Conservation (phyloP, 2,797 vertebrate genomes). For the Neostethus bicornis region DNA sequence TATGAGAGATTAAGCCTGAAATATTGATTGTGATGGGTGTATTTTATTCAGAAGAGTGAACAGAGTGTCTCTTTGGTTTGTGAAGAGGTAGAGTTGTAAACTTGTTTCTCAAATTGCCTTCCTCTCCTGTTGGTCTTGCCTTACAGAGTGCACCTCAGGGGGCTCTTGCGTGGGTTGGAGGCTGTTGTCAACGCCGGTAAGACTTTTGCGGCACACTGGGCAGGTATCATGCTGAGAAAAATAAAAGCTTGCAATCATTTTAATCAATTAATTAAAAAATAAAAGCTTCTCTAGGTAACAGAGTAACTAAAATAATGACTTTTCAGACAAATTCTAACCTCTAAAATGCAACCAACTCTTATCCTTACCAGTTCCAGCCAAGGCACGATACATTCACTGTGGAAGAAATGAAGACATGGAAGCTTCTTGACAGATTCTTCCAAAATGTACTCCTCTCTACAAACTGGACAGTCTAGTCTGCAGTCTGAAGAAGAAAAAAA, state of each 20-base stretch:
- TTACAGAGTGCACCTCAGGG: slow-evolving; percentile 60
- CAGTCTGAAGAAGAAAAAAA: slow-evolving; percentile 59
- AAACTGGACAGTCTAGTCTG: slow-evolving; percentile 87
- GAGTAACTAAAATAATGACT: slow-evolving; percentile 2
- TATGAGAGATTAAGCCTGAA: slow-evolving; percentile 26
- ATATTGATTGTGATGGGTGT: slow-evolving; percentile 17
- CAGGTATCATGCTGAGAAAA: slow-evolving; percentile 88
- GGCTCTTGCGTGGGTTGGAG: slow-evolving; percentile 68
- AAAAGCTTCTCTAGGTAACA: slow-evolving; percentile 3
- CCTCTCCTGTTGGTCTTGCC: slow-evolving; percentile 78
- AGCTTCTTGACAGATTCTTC: slow-evolving; percentile 88
- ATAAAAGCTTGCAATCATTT: neutral
- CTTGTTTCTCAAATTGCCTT: slow-evolving; percentile 81
- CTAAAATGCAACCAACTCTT: slow-evolving; percentile 23
- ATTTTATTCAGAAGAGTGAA: slow-evolving; percentile 42
- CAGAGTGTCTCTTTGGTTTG: slow-evolving; percentile 19
- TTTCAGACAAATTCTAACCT: slow-evolving; percentile 18
- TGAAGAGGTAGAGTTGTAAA: slow-evolving; percentile 32
- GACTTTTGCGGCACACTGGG: slow-evolving; percentile 92
- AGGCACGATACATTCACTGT: slow-evolving; percentile 91
- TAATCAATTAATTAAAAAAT: neutral
- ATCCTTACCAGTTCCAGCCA: slow-evolving; percentile 92
- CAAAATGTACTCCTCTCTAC: slow-evolving; percentile 87
- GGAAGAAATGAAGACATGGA: slow-evolving; percentile 91
- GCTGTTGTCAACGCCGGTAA: slow-evolving; percentile 86